A percentile compares a stretch with the other conserved stretches of the same genome.
Evolutionary conservation across 2,797 vertebrate genomes (phyloP).

Genomic region (Neosalanx taihuensis): DNA sequence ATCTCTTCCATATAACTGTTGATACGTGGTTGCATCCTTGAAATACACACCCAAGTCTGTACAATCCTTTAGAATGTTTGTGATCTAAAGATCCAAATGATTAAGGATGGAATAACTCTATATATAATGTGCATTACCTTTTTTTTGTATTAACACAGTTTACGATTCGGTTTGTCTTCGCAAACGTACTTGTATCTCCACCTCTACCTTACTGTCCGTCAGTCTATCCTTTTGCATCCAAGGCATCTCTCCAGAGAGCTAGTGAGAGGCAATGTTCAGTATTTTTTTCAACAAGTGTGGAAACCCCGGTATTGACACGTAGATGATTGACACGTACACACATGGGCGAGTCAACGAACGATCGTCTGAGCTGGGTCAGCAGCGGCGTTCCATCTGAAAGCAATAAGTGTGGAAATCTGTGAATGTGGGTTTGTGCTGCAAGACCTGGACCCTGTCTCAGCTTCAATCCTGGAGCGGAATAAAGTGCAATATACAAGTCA

Average conservation of each 20-base stretch:
- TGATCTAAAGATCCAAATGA: not conserved
- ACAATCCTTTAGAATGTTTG: slow-evolving; percentile 12
- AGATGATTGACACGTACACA: slow-evolving; percentile 11
- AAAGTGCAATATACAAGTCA: slow-evolving; percentile 79
- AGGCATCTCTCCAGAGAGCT: not conserved
- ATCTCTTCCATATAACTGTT: not conserved
- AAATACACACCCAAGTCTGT: not conserved
- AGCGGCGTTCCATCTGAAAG: slow-evolving; percentile 47
- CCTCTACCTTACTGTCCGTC: slow-evolving; percentile 4
- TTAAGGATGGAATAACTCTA: not conserved
- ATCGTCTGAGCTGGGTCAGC: slow-evolving; percentile 24
- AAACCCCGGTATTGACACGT: not conserved
- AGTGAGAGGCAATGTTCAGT: slow-evolving; percentile 23
- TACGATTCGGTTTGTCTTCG: slow-evolving; percentile 9
- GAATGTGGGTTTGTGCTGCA: slow-evolving; percentile 33
- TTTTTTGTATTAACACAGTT: slow-evolving; percentile 21
- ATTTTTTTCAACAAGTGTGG: slow-evolving; percentile 26
- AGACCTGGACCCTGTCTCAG: slow-evolving; percentile 25
- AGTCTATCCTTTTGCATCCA: not conserved
- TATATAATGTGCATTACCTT: slow-evolving; percentile 20
- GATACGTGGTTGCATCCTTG: not conserved
- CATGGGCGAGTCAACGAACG: not conserved
- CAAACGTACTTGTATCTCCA: slow-evolving; percentile 18
- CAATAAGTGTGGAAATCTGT: slow-evolving; percentile 63
- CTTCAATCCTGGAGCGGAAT: slow-evolving; percentile 60